Evolutionary conservation across 2,113 vertebrate genomes (phyloP).

Genomic region (Otus sunia): DNA sequence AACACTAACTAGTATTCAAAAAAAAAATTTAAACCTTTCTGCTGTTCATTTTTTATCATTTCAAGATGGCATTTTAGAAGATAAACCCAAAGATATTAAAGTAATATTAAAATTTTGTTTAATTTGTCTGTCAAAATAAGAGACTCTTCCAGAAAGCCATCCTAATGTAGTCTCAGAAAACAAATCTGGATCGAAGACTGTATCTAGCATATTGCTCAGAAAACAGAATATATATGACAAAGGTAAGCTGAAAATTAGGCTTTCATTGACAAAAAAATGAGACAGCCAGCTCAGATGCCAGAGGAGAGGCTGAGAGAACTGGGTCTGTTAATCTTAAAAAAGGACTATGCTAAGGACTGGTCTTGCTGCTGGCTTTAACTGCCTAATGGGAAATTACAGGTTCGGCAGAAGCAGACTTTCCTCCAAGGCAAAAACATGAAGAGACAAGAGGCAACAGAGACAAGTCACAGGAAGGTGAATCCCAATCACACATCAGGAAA

Average conservation of each 20-base stretch:
- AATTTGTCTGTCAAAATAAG: background rate
- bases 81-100: background rate
- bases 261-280: background rate
- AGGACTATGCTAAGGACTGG: background rate
- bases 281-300: background rate
- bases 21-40: background rate
- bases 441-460: background rate
- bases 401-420: background rate
- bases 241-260: background rate
- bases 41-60: background rate
- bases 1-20: background rate
- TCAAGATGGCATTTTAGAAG: background rate
- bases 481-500: background rate
- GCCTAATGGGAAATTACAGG: background rate
- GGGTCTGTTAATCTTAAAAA: background rate
- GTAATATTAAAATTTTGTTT: background rate
- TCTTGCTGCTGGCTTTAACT: background rate
- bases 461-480: background rate
- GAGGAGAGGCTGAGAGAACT: background rate
- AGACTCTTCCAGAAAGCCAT: background rate
- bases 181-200: background rate
- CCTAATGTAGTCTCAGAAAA: background rate
- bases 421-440: background rate
- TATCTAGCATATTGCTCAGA: background rate
- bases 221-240: background rate